These are phyloP conservation scores for Dascyllus trimaculatus DNA, from an alignment of 2,113 vertebrate species.

Conservation along the genomic window DNA sequence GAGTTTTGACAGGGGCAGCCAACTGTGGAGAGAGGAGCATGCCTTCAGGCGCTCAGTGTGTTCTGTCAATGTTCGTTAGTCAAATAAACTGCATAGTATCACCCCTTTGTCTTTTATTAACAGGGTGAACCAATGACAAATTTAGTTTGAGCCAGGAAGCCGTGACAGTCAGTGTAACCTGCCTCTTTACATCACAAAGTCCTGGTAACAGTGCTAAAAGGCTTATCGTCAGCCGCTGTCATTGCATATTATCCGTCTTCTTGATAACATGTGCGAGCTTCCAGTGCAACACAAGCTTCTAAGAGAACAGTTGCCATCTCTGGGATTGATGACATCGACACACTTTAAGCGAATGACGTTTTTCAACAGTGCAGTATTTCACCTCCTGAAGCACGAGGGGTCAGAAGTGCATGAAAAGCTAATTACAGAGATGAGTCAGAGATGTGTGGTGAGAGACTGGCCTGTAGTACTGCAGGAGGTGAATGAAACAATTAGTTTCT, in stretches of 20 bases:
- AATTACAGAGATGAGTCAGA: constrained; percentile 64
- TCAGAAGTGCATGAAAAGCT: constrained; percentile 61
- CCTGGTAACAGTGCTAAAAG: constrained; percentile 70
- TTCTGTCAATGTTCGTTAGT: constrained; percentile 79
- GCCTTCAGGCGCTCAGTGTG: constrained; percentile 64
- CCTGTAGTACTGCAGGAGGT: constrained; percentile 56
- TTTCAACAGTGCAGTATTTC: constrained; percentile 51
- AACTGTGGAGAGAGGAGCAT: constrained; percentile 74
- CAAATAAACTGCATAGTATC: constrained; percentile 73
- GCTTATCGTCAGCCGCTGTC: constrained; percentile 74
- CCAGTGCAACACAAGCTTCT: constrained; percentile 6
- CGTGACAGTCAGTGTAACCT: constrained; percentile 65
- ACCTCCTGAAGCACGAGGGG: constrained; percentile 56
- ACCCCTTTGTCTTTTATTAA: constrained; percentile 76
- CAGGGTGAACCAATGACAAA: constrained; percentile 73
- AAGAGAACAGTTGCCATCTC: constrained; percentile 28
- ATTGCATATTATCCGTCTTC: constrained; percentile 62
- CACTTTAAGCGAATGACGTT: constrained; percentile 45
- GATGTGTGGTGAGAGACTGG: constrained; percentile 41
- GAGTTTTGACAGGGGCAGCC: constrained; percentile 82
- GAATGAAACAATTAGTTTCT: constrained; percentile 71
- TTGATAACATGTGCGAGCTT: constrained; percentile 26
- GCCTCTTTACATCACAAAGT: constrained; percentile 67
- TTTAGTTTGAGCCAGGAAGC: constrained; percentile 59
- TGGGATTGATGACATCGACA: constrained; percentile 64